Evolutionary conservation across 2,113 vertebrate genomes (phyloP), one percentile per base, ranked within the genome.

Genomic region (Myocastor coypus): DNA sequence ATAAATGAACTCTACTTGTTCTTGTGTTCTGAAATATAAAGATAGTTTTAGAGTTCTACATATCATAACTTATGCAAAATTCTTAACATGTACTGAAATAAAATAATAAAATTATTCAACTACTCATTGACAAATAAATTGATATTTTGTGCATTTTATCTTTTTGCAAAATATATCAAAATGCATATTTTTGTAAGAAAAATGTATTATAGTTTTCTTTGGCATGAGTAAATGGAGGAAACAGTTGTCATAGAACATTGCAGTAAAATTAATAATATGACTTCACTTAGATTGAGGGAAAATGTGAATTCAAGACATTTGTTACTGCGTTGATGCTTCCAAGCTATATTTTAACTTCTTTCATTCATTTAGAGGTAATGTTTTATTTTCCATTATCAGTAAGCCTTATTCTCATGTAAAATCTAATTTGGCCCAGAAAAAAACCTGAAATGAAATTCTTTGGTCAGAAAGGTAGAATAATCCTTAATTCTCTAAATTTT

Each of bases 351-450:
- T 77, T 42, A 30, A 7, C 83, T 80, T 83, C 59, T 96, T 95
- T 86, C 84, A 97, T 95, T 40, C 95, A 63, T 97, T 68, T 95
- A 66, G 82, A 30, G 97, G 87, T 96, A 99, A 99, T 96, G 99
- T 99, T 99, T 99, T 99, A 98, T 98, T 99, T 98, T 99, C 99
- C 87, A 99, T 99, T 97, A 99, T 99, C 97, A 99, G 99, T 80
- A 99, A 99, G 97, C 99, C 99, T 0, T 99, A 99, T 97, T 99
- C 99, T 0, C 99, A 99, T 98, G 99, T 99, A 93, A 99, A 99
- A 98, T 99, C 99, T 0, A 99, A 99, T 97, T 99, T 99, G 68
- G 34, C 34, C 68, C 34, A 71, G 34, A 20, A 13, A 71, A n/a
- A 71, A 71, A 71, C 17, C 34, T 71, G 68, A 71, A 71, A 34